phyloP scores from a whole-genome alignment of 2,113 vertebrate genomes.

The Phylloscopus whistleri region DNA sequence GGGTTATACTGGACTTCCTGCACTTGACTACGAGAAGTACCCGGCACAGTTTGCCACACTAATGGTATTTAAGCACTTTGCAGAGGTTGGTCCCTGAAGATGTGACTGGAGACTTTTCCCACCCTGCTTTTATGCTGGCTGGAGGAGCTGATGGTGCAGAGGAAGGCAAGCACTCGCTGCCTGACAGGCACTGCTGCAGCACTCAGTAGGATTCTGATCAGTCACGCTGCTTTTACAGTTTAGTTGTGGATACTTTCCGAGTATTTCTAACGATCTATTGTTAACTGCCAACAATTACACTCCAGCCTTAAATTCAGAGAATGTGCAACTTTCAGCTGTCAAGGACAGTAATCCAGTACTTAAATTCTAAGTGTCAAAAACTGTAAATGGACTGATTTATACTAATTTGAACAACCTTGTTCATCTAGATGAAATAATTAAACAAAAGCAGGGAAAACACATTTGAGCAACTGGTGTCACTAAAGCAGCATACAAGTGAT shows the following conservation, averaged over 20 bases:
- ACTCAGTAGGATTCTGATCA: conserved; percentile 2
- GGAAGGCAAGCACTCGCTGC: background rate
- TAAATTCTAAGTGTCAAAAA: background rate
- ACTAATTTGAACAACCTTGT: conserved; percentile 9
- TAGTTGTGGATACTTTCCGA: conserved; percentile 7
- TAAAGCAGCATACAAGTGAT: background rate
- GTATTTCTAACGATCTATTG: conserved; percentile 55
- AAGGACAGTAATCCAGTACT: conserved; percentile 14
- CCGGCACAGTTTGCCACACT: background rate
- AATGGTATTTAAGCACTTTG: background rate
- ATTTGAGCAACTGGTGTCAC: background rate
- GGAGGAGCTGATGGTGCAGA: background rate
- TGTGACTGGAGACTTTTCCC: background rate
- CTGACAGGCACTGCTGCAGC: background rate
- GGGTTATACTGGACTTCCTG: background rate
- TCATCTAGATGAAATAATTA: conserved; percentile 14
- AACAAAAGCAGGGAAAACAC: background rate
- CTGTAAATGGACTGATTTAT: conserved; percentile 19
- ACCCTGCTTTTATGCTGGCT: background rate
- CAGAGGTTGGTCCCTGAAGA: background rate
- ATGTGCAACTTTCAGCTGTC: conserved; percentile 26
- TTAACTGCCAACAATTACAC: conserved; percentile 40
- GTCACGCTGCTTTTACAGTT: background rate
- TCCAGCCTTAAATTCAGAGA: conserved; percentile 33
- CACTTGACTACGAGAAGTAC: background rate